Conservation (phyloP, 2,888 invertebrate species). For the Brachycybe producta region DNA sequence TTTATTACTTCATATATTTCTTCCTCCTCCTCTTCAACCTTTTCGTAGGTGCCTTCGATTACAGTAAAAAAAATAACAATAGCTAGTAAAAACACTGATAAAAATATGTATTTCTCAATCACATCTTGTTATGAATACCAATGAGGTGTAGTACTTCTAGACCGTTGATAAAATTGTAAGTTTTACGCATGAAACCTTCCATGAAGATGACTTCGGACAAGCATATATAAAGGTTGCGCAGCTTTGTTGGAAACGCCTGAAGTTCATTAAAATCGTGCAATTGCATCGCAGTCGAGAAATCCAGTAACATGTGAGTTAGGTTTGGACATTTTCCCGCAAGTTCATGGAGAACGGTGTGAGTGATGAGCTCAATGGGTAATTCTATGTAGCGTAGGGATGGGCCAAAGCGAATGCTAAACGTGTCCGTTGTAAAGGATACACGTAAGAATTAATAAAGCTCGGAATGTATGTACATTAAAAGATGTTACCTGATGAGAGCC, state of each 20-base stretch:
- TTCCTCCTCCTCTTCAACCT: slow-evolving; percentile 95
- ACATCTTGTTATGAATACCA: slow-evolving; percentile 41
- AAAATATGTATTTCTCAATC: no score
- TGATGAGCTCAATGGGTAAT: slow-evolving; percentile 88
- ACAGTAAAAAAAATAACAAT: slow-evolving; percentile 10
- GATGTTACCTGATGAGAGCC: slow-evolving; percentile 55
- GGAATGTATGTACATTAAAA: neutral
- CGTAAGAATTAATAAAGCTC: neutral
- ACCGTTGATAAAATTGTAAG: slow-evolving; percentile 98
- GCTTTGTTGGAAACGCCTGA: slow-evolving; percentile 94
- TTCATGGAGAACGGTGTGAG: slow-evolving; percentile 92
- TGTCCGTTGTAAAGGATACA: neutral
- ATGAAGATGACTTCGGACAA: slow-evolving; percentile 98
- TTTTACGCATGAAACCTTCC: slow-evolving; percentile 99
- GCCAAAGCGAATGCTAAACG: slow-evolving; percentile 60
- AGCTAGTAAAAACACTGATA: neutral
- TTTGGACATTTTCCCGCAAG: slow-evolving; percentile 91
- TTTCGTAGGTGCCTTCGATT: slow-evolving; percentile 82
- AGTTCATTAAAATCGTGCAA: slow-evolving; percentile 98
- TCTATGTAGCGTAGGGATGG: slow-evolving; percentile 81
- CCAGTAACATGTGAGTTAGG: slow-evolving; percentile 86
- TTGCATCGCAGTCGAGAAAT: slow-evolving; percentile 98
- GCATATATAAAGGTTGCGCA: slow-evolving; percentile 89
- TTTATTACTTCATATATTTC: slow-evolving; percentile 99
- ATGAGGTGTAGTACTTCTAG: slow-evolving; percentile 92